These are phyloP conservation scores for Salticus scenicus DNA, from an alignment of 2,888 invertebrate genomes.

Conservation along the genomic window DNA sequence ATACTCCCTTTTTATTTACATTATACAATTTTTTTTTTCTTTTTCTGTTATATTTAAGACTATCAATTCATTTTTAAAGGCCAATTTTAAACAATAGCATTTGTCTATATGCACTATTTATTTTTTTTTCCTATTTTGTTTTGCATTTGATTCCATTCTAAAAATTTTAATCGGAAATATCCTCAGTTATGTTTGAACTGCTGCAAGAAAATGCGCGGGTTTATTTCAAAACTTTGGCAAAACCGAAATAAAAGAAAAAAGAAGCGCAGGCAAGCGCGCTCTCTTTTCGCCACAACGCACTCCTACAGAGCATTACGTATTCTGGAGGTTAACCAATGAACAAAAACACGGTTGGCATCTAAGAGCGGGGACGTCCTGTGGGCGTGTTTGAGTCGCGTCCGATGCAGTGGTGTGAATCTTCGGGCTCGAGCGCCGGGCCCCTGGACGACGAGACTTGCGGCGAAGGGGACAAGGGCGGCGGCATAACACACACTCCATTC, in stretches of 20 bases:
- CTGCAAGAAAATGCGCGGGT: background rate
- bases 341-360: constrained; percentile 17
- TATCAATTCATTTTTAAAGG: too few relatives aligned
- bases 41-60: too few relatives aligned
- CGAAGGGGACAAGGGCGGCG: constrained; percentile 57
- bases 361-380: constrained; percentile 48
- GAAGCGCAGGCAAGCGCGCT: constrained; percentile 22
- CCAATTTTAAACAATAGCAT: too few relatives aligned
- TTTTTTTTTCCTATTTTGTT: too few relatives aligned
- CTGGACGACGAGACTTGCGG: constrained; percentile 61
- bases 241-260: constrained; percentile 4
- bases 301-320: constrained; percentile 57
- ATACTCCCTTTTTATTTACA: too few relatives aligned
- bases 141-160: too few relatives aligned
- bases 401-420: constrained; percentile 66
- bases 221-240: background rate
- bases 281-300: constrained; percentile 46
- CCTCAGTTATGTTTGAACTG: too few relatives aligned
- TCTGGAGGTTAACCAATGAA: constrained; percentile 26
- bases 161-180: too few relatives aligned
- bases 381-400: constrained; percentile 57
- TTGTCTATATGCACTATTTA: too few relatives aligned
- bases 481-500: constrained; percentile 71
- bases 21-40: too few relatives aligned
- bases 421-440: constrained; percentile 60